These are phyloP conservation scores for Pseudorasbora parva DNA, from an alignment of 2,113 vertebrate genomes.

Conservation along the genomic window DNA sequence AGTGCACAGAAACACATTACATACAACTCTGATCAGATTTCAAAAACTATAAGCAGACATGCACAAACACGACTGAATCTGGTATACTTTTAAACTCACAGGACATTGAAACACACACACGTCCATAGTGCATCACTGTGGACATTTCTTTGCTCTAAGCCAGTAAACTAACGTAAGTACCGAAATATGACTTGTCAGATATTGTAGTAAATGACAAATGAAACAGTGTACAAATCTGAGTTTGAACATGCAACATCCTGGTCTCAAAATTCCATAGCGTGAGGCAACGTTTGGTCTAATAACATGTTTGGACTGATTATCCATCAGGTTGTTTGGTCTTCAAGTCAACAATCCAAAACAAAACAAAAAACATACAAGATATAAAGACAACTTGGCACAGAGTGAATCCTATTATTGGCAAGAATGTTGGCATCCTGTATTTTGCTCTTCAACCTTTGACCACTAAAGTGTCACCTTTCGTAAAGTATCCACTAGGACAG, in stretches of 20 bases:
- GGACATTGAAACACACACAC: conserved; percentile 3
- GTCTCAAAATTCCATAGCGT: conserved; percentile 14
- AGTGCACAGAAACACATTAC: conserved; percentile 51
- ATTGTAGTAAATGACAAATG: conserved; percentile 9
- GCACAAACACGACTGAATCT: conserved; percentile 37
- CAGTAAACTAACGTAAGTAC: conserved; percentile 22
- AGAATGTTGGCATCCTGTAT: conserved; percentile 24
- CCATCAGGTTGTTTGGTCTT: conserved; percentile 43
- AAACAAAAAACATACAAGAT: background rate
- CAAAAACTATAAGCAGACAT: conserved; percentile 33
- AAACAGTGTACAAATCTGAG: conserved; percentile 31
- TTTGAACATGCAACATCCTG: conserved; percentile 30
- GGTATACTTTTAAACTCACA: conserved; percentile 39
- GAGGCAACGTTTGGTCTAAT: conserved; percentile 67
- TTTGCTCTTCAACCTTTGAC: conserved; percentile 28
- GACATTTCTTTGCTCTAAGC: conserved; percentile 9
- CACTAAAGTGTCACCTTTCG: conserved; percentile 38
- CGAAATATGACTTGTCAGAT: conserved; percentile 4
- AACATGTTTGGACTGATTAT: conserved; percentile 29
- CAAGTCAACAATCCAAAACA: conserved; percentile 30
- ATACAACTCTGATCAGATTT: conserved; percentile 32
- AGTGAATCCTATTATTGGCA: conserved; percentile 33
- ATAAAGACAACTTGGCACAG: conserved; percentile 25
- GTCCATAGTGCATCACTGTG: background rate
- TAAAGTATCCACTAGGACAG: conserved; percentile 50